These are phyloP conservation scores for Nasonia longicornis DNA, from an alignment of 1,140 invertebrate species.

Conservation along the genomic window DNA sequence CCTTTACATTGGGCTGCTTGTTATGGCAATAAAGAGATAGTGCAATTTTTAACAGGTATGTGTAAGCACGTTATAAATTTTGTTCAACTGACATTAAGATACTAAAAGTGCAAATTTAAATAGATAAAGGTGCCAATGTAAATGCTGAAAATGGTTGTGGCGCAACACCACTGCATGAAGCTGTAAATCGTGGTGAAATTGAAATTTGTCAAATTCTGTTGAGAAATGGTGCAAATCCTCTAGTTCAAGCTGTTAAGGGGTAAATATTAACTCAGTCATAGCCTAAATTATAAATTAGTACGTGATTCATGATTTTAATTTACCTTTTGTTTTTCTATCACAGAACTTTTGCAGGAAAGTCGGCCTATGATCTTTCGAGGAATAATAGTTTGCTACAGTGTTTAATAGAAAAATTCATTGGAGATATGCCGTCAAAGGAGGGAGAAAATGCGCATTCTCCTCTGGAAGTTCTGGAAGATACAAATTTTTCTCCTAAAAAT, in stretches of 20 bases:
- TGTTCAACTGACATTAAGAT: conserved; percentile 30
- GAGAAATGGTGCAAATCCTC: conserved; percentile 71
- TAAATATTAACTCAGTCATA: conserved; percentile 51
- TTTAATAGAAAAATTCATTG: conserved; percentile 62
- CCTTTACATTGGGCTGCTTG: conserved; percentile 77
- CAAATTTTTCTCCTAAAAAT: conserved; percentile 59
- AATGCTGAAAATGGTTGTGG: conserved; percentile 73
- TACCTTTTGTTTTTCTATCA: conserved; percentile 37
- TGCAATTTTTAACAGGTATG: conserved; percentile 73
- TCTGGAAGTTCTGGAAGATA: conserved; percentile 53
- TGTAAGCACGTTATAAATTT: background rate
- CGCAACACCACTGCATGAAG: conserved; percentile 76
- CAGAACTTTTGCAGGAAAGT: conserved; percentile 68
- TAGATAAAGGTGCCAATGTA: conserved; percentile 70
- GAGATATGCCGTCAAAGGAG: conserved; percentile 57
- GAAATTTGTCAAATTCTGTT: conserved; percentile 72
- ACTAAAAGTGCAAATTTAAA: conserved; percentile 47
- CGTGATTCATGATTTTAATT: conserved; percentile 1
- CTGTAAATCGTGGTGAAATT: conserved; percentile 71
- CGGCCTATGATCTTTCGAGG: conserved; percentile 68
- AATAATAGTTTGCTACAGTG: conserved; percentile 66
- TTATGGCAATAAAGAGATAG: conserved; percentile 73
- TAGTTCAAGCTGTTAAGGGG: conserved; percentile 71
- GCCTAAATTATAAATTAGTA: background rate
- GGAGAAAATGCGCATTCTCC: conserved; percentile 59